Conservation (phyloP, 2,888 invertebrate genomes). For the Cerastis rubricosa region DNA sequence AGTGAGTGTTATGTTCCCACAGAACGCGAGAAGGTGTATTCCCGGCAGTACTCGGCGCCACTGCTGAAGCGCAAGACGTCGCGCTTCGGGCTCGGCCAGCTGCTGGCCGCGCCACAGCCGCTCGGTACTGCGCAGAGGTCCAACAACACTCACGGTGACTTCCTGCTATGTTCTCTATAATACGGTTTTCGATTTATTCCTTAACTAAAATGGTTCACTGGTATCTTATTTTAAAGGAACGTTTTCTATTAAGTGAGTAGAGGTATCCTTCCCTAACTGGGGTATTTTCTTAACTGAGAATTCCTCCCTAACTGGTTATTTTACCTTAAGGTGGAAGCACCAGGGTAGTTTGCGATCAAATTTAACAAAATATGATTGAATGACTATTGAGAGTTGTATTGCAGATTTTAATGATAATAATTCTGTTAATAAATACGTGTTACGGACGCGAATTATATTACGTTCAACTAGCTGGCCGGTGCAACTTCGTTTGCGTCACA, state of each 20-base stretch:
- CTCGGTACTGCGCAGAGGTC: slow-evolving; percentile 60
- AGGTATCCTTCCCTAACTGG: not conserved
- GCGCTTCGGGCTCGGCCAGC: slow-evolving; percentile 97
- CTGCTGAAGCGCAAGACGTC: slow-evolving; percentile 98
- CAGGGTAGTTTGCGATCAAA: too few species aligned
- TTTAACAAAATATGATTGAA: too few species aligned
- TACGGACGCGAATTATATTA: too few species aligned
- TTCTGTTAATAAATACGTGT: too few species aligned
- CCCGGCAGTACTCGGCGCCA: slow-evolving; percentile 98
- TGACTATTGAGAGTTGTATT: too few species aligned
- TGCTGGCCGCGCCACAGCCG: slow-evolving; percentile 86
- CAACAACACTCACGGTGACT: slow-evolving; percentile 70
- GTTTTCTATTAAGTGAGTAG: not conserved
- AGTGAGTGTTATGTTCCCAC: slow-evolving; percentile 57
- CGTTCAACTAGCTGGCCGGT: too few species aligned
- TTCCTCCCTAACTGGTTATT: not conserved
- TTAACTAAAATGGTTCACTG: not conserved
- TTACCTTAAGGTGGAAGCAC: not conserved
- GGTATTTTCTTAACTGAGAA: not conserved
- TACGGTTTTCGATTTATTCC: not conserved
- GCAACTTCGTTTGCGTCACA: too few species aligned
- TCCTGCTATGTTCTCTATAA: not conserved
- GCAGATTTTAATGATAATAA: too few species aligned
- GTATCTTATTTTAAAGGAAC: not conserved
- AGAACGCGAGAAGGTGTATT: slow-evolving; percentile 96